Evolutionary conservation across 1,140 invertebrate species (phyloP).

Genomic region (Dendroctonus ponderosae): DNA sequence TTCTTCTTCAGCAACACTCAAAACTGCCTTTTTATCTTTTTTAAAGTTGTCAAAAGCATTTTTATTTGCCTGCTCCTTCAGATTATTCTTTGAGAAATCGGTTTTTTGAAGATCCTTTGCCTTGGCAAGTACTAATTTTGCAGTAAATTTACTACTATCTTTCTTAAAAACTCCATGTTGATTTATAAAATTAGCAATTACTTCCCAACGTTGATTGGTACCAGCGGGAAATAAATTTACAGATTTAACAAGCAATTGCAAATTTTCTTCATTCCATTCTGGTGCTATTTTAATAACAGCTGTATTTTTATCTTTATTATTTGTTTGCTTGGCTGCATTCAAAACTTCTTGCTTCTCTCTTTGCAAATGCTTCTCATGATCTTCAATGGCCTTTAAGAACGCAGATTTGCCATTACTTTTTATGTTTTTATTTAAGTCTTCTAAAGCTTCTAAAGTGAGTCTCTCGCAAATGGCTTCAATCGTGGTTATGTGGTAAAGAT

Average conservation of each 20-base stretch:
- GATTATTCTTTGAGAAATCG: constrained; percentile 78
- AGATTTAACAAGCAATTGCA: constrained; percentile 90
- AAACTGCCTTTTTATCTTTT: constrained; percentile 74
- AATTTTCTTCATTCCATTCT: constrained; percentile 77
- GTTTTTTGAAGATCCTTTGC: constrained; percentile 92
- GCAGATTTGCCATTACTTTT: constrained; percentile 62
- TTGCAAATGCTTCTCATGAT: constrained; percentile 63
- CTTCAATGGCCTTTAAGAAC: constrained; percentile 67
- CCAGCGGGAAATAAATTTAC: constrained; percentile 96
- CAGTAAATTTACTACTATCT: constrained; percentile 59
- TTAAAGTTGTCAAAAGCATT: constrained; percentile 90
- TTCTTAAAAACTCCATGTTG: constrained; percentile 70
- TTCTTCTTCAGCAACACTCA: constrained; percentile 58
- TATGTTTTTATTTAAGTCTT: constrained; percentile 73
- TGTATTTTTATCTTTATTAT: constrained; percentile 50
- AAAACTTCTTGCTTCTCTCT: constrained; percentile 67
- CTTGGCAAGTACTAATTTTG: constrained; percentile 92
- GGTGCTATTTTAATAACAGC: constrained; percentile 53
- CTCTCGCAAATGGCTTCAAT: constrained; percentile 88
- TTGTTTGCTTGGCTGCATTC: constrained; percentile 54
- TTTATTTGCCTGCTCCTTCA: constrained; percentile 86
- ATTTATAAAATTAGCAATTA: constrained; percentile 93
- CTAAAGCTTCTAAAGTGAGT: constrained; percentile 69
- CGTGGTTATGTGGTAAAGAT: constrained; percentile 80
- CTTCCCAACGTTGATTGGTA: constrained; percentile 93